A percentile compares a stretch with the other conserved stretches of the same genome.
phyloP scores from a whole-genome alignment of 2,113 vertebrate species.

The Sander lucioperca region DNA sequence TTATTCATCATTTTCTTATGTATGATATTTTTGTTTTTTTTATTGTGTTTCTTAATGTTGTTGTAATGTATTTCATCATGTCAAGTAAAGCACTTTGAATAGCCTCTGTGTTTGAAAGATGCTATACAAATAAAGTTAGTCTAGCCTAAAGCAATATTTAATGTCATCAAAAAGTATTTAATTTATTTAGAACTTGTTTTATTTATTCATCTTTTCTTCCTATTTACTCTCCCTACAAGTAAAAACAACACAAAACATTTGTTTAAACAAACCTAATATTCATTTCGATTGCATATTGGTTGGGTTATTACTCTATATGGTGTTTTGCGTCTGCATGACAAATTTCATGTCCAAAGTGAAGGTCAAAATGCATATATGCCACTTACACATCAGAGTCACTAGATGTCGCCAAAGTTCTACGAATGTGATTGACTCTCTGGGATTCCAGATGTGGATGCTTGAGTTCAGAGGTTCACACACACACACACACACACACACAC shows the following conservation, averaged over 20 bases:
- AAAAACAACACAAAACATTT: too few species aligned
- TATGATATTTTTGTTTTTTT: too few species aligned
- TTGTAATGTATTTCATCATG: background rate
- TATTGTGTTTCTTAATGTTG: background rate
- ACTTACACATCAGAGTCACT: constrained; percentile 25
- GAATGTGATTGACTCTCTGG: background rate
- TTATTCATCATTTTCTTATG: background rate
- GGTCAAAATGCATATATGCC: background rate
- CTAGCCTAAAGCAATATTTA: background rate
- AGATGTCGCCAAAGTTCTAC: constrained; percentile 56
- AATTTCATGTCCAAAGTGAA: background rate
- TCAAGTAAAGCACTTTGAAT: background rate
- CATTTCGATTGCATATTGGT: background rate
- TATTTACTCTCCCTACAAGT: too few species aligned
- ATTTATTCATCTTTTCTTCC: background rate
- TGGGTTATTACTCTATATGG: background rate
- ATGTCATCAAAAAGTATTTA: background rate
- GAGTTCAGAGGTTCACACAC: background rate
- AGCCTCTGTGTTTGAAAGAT: background rate
- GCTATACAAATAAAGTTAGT: background rate
- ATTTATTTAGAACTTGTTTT: background rate
- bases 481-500: too few species aligned
- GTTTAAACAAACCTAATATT: background rate
- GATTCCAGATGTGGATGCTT: constrained; percentile 15
- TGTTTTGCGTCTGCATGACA: background rate